Conservation (phyloP, 2,113 vertebrate genomes). For the Aldabrachelys gigantea region DNA sequence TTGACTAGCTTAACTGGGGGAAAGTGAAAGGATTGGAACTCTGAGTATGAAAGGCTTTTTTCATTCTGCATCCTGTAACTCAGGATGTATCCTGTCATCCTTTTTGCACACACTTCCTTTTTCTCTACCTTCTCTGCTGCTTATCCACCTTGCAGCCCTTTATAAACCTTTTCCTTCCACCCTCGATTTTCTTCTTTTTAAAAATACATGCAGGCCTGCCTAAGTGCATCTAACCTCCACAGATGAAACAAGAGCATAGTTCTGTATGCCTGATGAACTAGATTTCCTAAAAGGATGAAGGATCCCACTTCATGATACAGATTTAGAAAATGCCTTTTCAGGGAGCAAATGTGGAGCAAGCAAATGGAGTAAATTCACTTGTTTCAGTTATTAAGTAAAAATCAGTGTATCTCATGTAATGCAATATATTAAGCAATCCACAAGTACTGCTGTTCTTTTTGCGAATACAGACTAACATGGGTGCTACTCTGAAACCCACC, state of each 20-base stretch:
- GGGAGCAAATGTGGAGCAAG: not conserved
- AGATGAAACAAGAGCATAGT: not conserved
- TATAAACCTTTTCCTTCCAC: not conserved
- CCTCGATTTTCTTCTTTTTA: not conserved
- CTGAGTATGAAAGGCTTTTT: not conserved
- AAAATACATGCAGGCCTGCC: not conserved
- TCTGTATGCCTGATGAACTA: not conserved
- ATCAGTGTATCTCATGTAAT: not conserved
- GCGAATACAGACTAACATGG: too few relatives aligned
- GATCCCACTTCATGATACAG: not conserved
- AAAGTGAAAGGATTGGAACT: not conserved
- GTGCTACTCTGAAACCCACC: not conserved
- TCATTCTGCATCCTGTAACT: not conserved
- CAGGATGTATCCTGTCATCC: not conserved
- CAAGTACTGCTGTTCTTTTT: too few relatives aligned
- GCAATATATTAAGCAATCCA: not conserved
- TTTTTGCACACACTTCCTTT: not conserved
- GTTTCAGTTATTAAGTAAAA: not conserved
- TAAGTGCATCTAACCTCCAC: not conserved
- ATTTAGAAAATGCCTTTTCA: conserved; percentile 6
- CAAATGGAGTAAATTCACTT: not conserved
- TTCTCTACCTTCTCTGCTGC: not conserved
- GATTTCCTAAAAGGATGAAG: conserved; percentile 3
- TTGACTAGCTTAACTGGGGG: not conserved
- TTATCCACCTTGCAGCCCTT: not conserved